Evolutionary conservation across 2,888 invertebrate species (phyloP).

Genomic region (Amphiduros pacificus): DNA sequence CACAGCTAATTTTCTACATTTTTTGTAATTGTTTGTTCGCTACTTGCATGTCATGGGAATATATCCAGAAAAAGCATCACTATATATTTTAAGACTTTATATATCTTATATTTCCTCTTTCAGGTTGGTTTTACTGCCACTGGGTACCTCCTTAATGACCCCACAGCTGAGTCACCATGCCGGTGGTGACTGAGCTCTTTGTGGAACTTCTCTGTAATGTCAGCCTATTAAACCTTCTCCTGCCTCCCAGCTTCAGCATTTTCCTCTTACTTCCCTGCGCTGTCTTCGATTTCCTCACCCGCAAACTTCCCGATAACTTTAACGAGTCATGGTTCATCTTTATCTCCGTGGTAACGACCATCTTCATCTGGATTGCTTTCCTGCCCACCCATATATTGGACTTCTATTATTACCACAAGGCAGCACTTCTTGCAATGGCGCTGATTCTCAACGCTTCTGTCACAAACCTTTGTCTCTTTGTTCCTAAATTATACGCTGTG

Average conservation of each 20-base stretch:
- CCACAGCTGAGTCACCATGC: conserved; percentile 3
- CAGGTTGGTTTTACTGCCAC: not conserved
- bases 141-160: not conserved
- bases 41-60: too few species aligned
- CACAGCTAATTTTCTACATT: too few species aligned
- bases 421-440: conserved; percentile 23
- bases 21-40: too few species aligned
- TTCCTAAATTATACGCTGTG: conserved; percentile 26
- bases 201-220: conserved; percentile 41
- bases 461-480: conserved; percentile 20
- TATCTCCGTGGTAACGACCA: conserved; percentile 26
- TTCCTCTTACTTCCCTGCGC: conserved; percentile 22
- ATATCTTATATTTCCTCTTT: not conserved
- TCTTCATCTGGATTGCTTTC: conserved; percentile 28
- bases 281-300: conserved; percentile 24
- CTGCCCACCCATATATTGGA: conserved; percentile 24
- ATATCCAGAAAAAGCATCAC: not conserved
- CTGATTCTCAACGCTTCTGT: conserved; percentile 23
- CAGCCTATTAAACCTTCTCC: conserved; percentile 34
- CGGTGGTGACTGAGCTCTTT: conserved; percentile 31
- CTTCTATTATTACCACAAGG: conserved; percentile 23
- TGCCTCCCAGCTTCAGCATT: conserved; percentile 33
- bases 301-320: conserved; percentile 29
- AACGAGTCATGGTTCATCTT: conserved; percentile 31
- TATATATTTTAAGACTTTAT: not conserved